Evolutionary conservation across 2,113 vertebrate species (phyloP).

Genomic region (Ranitomeya imitator): DNA sequence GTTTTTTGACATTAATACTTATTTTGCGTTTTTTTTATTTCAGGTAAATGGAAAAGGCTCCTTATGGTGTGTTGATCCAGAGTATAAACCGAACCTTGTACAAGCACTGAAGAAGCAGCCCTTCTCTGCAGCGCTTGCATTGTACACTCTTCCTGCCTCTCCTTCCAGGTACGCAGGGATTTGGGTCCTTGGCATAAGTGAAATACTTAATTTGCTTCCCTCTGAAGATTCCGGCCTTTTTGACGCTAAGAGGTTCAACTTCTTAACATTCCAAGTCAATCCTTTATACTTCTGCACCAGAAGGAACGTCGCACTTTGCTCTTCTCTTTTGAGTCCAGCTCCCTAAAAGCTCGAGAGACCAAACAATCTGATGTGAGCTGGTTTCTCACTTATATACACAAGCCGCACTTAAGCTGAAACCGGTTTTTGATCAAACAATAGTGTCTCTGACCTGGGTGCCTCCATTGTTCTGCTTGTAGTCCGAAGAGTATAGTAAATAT

Average conservation of each 20-base stretch:
- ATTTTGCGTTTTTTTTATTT: not conserved
- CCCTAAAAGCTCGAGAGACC: not conserved
- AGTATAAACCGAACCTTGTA: slow-evolving; percentile 94
- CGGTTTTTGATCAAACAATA: too few relatives aligned
- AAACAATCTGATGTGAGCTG: not conserved
- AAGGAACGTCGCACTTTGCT: not conserved
- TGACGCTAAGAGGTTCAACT: not conserved
- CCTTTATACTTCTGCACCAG: not conserved
- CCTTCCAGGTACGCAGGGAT: slow-evolving; percentile 81
- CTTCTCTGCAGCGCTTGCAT: slow-evolving; percentile 86
- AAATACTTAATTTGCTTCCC: not conserved
- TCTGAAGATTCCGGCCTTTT: not conserved
- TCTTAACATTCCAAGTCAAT: too few relatives aligned
- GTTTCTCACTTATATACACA: too few relatives aligned
- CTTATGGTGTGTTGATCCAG: slow-evolving; percentile 96
- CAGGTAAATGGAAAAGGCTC: slow-evolving; percentile 98
- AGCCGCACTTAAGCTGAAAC: too few relatives aligned
- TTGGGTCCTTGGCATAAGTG: not conserved
- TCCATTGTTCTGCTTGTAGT: too few relatives aligned
- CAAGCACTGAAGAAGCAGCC: slow-evolving; percentile 98
- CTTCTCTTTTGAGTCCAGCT: not conserved
- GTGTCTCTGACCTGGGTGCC: too few relatives aligned
- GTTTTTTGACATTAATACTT: not conserved
- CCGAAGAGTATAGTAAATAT: too few relatives aligned
- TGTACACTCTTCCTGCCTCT: slow-evolving; percentile 89